Conservation (phyloP, 2,113 vertebrate genomes). For the Ciconia boyciana region DNA sequence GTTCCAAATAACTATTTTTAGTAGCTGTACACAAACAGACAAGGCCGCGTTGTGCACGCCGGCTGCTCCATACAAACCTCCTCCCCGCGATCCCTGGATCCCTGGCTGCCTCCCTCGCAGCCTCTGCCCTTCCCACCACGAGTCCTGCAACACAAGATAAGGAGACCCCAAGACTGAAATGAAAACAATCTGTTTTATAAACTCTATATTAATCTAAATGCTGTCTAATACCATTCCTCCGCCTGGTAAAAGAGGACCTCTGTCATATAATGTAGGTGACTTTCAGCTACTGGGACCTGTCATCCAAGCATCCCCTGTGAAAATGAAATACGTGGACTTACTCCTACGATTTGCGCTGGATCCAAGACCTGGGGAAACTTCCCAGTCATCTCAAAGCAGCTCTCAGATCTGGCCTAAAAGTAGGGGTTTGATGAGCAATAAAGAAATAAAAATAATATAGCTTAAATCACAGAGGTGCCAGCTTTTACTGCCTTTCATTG, state of each 20-base stretch:
- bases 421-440: slow-evolving; percentile 1
- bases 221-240: background rate
- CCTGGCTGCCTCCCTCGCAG: accelerated
- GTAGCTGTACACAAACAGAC: background rate
- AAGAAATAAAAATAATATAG: slow-evolving; percentile 6
- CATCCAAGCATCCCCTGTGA: background rate
- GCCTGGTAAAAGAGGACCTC: background rate
- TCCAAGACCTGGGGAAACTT: background rate
- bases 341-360: background rate
- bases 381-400: background rate
- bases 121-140: background rate
- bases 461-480: slow-evolving; percentile 34
- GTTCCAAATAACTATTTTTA: background rate
- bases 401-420: background rate
- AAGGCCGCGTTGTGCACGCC: accelerated
- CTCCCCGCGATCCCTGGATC: accelerated
- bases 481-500: slow-evolving; percentile 37
- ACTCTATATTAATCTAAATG: background rate
- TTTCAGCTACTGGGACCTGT: background rate
- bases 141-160: background rate
- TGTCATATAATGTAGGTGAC: background rate
- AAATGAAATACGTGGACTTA: background rate
- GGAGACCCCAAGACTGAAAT: background rate
- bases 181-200: background rate
- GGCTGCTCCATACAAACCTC: background rate